Conservation (phyloP, 2,113 vertebrate species). For the Oncorhynchus nerka region DNA sequence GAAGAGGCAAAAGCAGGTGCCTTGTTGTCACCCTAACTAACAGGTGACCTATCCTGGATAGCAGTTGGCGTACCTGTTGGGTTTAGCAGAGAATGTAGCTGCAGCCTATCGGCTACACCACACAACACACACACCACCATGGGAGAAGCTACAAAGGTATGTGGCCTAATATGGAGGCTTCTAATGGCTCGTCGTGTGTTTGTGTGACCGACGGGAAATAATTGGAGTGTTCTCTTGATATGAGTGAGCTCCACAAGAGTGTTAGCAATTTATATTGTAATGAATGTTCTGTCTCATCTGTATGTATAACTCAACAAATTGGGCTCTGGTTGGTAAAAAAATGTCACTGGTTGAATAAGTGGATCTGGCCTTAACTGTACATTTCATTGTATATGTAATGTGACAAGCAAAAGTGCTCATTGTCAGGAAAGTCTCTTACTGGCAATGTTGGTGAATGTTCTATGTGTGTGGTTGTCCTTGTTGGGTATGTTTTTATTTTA, state of each 20-base stretch:
- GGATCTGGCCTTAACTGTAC: too few species aligned
- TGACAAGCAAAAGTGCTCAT: not conserved
- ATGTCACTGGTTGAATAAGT: not conserved
- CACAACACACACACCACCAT: slow-evolving; percentile 68
- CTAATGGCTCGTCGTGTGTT: too few species aligned
- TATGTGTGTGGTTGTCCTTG: not conserved
- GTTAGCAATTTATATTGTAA: too few species aligned
- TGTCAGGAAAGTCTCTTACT: too few species aligned
- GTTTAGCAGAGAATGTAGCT: slow-evolving; percentile 68
- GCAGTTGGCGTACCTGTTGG: slow-evolving; percentile 37
- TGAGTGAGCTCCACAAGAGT: too few species aligned
- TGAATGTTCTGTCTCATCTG: too few species aligned
- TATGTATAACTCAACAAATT: too few species aligned
- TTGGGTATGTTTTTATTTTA: slow-evolving; percentile 11
- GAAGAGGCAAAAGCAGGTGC: slow-evolving; percentile 20
- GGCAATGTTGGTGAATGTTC: too few species aligned
- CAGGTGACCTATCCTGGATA: slow-evolving; percentile 29
- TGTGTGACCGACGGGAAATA: not conserved
- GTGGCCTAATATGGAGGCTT: slow-evolving; percentile 17
- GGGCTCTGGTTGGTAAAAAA: not conserved
- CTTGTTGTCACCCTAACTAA: slow-evolving; percentile 25
- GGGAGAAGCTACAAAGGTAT: slow-evolving; percentile 86
- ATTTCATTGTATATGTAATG: not conserved
- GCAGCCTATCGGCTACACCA: slow-evolving; percentile 41
- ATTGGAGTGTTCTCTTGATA: too few species aligned